Evolutionary conservation across 1,140 invertebrate genomes (phyloP).

Genomic region (Formica exsecta): DNA sequence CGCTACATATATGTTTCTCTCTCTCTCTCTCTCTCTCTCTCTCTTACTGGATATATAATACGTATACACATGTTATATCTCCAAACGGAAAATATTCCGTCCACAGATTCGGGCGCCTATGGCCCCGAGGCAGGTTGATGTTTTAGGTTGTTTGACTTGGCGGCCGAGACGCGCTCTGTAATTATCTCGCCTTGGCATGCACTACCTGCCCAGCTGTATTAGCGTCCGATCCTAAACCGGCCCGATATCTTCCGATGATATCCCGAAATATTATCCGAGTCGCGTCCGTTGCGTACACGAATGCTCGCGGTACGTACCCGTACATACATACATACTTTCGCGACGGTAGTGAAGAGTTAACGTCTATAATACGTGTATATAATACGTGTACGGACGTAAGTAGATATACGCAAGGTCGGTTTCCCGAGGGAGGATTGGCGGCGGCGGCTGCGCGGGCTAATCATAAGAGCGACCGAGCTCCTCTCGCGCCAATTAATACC

Average conservation of each 20-base stretch:
- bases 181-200: slow-evolving; percentile 86
- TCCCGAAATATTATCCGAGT: background rate
- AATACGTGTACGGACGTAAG: slow-evolving; percentile 29
- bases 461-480: slow-evolving; percentile 80
- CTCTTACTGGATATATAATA: background rate
- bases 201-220: slow-evolving; percentile 84
- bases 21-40: background rate
- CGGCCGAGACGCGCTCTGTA: slow-evolving; percentile 85
- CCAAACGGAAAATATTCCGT: slow-evolving; percentile 49
- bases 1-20: background rate
- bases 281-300: background rate
- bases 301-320: background rate
- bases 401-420: slow-evolving; percentile 43
- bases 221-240: slow-evolving; percentile 67
- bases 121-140: slow-evolving; percentile 82
- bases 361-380: background rate
- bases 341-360: background rate
- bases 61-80: slow-evolving; percentile 65
- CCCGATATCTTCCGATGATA: slow-evolving; percentile 38
- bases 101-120: slow-evolving; percentile 78
- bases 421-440: slow-evolving; percentile 67
- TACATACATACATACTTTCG: background rate
- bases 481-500: slow-evolving; percentile 83
- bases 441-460: slow-evolving; percentile 82
- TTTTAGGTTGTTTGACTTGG: slow-evolving; percentile 87